Base-by-base conservation (phyloP, 2,113 vertebrate genomes). In the Anas platyrhynchos region DNA sequence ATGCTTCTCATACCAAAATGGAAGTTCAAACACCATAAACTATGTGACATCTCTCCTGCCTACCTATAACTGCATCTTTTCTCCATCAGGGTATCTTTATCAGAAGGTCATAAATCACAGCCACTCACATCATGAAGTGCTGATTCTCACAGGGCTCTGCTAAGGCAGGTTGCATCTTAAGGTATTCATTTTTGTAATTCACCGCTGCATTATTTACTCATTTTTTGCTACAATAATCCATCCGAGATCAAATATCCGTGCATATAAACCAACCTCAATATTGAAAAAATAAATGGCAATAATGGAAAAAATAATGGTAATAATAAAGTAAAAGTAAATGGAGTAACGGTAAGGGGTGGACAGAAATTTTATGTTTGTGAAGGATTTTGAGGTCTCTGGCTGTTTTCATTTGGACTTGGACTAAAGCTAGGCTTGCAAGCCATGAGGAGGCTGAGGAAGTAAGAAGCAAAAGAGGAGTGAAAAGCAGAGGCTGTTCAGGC, bases 41-140 rank as follows among this genome's bases (percentile, higher is more conserved):
- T 62, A 11, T 14, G 25, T 68, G 81, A 41, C 78, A 85, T 79
- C 55, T 92, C 55, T 82, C 54, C 84, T 69, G 89, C 86, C 89
- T 93, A 50, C 84, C 62, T 84, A 7, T 89, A 91, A 84, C 54
- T 44, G 31, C 71, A 76, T 83, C 74, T 96, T 93, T 91, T 84
- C 84, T 91, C 77, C 81, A 91, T 83, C 91, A 83, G 69, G 66
- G 36, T 81, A 55, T 58, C 86, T 93, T 85, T 79, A 89, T 97
- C 84, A 84, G 89, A 16, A 93, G 90, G 93, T 72, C 93, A 89
- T 95, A 95, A 94, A 96, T 95, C 95, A 95, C 59, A 74, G 88
- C 44, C 80, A 12, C 54, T 83, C 52, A 54, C 83, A 76, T 95
- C 84, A 80, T 1, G 0, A 43, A 67, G 68, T 11, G 1, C n/a